Base-by-base conservation (phyloP, 2,797 vertebrate genomes). In the Pangasius mekongensis region DNA sequence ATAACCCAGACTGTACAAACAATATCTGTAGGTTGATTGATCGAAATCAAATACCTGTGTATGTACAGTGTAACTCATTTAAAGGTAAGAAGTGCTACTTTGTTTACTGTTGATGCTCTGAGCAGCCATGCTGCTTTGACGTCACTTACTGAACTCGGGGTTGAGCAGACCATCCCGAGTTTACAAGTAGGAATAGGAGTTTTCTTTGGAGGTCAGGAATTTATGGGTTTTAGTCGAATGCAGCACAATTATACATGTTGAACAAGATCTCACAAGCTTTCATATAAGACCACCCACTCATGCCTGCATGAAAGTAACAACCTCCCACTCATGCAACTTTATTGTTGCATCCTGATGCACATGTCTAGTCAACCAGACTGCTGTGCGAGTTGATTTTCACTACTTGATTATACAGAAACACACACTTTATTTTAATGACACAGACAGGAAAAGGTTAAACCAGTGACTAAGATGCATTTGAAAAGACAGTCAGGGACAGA, bases 401-500 rank as follows among this genome's bases (percentile, higher is more conserved):
- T 74, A 54, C 77, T 54, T 11, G 77, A 56, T 24, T 13, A 0
- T 6, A 43, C 27, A 52, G 14, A 47, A 64, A 66, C 24, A 36
- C 24, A 47, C 60, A 18, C 7, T 83, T 49, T 20, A 11, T 47
- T 49, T 47, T 22, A 43, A 58, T 1, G 22, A 8, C 30, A 22
- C 82, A 20, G 30, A 66, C 27, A 33, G 27, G 5, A 36, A 52
- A 84, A 43, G 62, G 43, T 62, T 69, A 60, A 87, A 36, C 49
- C 64, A 67, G 13, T 7, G 33, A 66, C 78, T 69, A 39, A 16
- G 82, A 22, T 11, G 52, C 33, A 76, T 33, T 54, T 86, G 73
- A 67, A 81, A 27, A 62, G 88, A 88, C 91, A 93, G 87, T 84
- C 67, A 88, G 86, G 90, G 91, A 20, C 18, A 5, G 39, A 66